These are phyloP conservation scores for Cantharis rustica DNA, from an alignment of 2,888 invertebrate species.

Conservation along the genomic window DNA sequence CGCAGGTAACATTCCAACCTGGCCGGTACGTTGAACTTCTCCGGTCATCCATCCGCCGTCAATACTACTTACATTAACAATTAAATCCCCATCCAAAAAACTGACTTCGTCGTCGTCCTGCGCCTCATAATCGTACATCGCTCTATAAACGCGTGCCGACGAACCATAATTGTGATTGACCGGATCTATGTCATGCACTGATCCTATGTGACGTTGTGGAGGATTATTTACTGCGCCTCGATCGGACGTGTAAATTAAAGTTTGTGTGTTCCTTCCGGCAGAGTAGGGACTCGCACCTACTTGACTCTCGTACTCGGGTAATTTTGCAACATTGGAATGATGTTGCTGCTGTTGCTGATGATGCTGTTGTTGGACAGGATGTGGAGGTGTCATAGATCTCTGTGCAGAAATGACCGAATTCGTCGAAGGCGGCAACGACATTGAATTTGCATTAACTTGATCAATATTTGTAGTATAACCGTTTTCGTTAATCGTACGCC, in stretches of 20 bases:
- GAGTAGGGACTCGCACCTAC: slow-evolving; percentile 61
- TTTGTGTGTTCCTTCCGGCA: slow-evolving; percentile 76
- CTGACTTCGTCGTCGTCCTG: slow-evolving; percentile 97
- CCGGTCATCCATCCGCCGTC: slow-evolving; percentile 99
- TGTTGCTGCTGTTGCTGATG: not conserved
- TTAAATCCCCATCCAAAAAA: slow-evolving; percentile 91
- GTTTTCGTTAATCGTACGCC: slow-evolving; percentile 80
- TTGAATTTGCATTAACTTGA: slow-evolving; percentile 45
- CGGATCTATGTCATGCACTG: slow-evolving; percentile 95
- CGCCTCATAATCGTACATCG: slow-evolving; percentile 97
- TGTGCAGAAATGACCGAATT: slow-evolving; percentile 23
- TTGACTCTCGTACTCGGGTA: slow-evolving; percentile 81
- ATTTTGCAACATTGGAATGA: slow-evolving; percentile 63
- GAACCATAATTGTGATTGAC: slow-evolving; percentile 87
- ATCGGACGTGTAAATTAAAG: slow-evolving; percentile 84
- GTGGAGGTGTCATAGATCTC: slow-evolving; percentile 31
- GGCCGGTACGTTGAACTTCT: slow-evolving; percentile 88
- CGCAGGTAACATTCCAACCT: slow-evolving; percentile 97
- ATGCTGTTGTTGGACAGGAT: slow-evolving; percentile 32
- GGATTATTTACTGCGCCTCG: slow-evolving; percentile 65
- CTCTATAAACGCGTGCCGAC: slow-evolving; percentile 79
- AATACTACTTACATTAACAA: slow-evolving; percentile 92
- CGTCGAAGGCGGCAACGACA: slow-evolving; percentile 27
- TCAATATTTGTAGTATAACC: slow-evolving; percentile 60
- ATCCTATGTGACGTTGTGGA: slow-evolving; percentile 67